These are phyloP conservation scores for Manacus vitellinus DNA, from an alignment of 2,113 vertebrate species.

Conservation along the genomic window DNA sequence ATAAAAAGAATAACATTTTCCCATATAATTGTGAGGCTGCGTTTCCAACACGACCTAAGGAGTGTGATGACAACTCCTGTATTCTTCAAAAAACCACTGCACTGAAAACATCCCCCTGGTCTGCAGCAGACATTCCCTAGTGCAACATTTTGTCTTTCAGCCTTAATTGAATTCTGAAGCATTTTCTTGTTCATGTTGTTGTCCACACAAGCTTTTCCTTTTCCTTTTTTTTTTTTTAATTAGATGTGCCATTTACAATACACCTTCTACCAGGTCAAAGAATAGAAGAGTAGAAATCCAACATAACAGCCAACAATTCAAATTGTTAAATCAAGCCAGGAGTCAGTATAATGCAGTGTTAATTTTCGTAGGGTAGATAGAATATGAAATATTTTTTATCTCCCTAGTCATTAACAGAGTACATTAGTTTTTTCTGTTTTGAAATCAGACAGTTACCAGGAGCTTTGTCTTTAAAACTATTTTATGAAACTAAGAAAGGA, in stretches of 20 bases:
- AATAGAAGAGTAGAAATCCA: neutral
- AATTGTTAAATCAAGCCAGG: neutral
- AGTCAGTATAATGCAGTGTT: neutral
- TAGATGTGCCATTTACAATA: neutral
- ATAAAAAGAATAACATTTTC: neutral
- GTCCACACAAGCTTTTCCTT: neutral
- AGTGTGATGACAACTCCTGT: neutral
- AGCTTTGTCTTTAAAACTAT: neutral
- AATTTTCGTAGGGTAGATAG: neutral
- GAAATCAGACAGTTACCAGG: neutral
- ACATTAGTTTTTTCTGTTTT: neutral
- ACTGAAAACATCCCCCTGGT: neutral
- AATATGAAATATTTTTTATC: constrained; percentile 1
- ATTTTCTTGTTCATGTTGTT: neutral
- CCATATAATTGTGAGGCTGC: neutral
- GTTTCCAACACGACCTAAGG: neutral
- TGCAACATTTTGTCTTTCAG: neutral
- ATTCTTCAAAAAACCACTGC: neutral
- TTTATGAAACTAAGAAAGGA: neutral
- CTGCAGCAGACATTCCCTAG: neutral
- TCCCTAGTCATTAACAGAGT: neutral
- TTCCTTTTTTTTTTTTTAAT: neutral
- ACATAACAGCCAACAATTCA: neutral
- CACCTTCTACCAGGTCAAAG: neutral
- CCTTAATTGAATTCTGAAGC: constrained; percentile 33